Conservation (phyloP, 2,888 invertebrate genomes). For the Drosophila nr. perissopoda region DNA sequence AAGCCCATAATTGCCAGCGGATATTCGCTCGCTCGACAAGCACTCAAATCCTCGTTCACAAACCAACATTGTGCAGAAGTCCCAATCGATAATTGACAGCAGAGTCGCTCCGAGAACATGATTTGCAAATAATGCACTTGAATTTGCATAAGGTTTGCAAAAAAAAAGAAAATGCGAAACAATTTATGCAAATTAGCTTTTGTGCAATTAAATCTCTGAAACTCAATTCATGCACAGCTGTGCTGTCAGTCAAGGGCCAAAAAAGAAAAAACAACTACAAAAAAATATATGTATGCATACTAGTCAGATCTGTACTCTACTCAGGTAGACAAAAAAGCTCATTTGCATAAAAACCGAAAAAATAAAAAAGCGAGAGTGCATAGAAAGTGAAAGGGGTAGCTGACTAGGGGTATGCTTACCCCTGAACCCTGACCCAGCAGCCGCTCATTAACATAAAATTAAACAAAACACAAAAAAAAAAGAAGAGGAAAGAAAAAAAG, state of each 20-base stretch:
- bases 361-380: conserved; percentile 45
- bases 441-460: conserved; percentile 80
- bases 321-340: conserved; percentile 73
- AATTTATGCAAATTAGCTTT: conserved; percentile 73
- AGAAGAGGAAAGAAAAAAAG: conserved; percentile 4
- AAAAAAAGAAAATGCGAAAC: conserved; percentile 39
- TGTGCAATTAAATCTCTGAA: conserved; percentile 67
- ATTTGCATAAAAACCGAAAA: conserved; percentile 71
- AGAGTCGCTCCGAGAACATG: conserved; percentile 76
- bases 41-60: conserved; percentile 54
- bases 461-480: conserved; percentile 35
- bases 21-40: conserved; percentile 33
- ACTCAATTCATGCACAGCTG: conserved; percentile 53
- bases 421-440: conserved; percentile 43
- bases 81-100: conserved; percentile 77
- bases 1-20: conserved; percentile 64
- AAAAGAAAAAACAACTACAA: conserved; percentile 1
- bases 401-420: conserved; percentile 44
- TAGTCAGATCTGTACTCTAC: conserved; percentile 35
- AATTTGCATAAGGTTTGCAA: conserved; percentile 80
- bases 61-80: conserved; percentile 22
- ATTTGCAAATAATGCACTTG: conserved; percentile 83
- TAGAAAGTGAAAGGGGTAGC: conserved; percentile 70
- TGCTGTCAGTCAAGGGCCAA: conserved; percentile 29
- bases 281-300: not conserved